These are phyloP conservation scores for Chionoecetes opilio DNA, from an alignment of 1,140 invertebrate genomes.

Conservation along the genomic window DNA sequence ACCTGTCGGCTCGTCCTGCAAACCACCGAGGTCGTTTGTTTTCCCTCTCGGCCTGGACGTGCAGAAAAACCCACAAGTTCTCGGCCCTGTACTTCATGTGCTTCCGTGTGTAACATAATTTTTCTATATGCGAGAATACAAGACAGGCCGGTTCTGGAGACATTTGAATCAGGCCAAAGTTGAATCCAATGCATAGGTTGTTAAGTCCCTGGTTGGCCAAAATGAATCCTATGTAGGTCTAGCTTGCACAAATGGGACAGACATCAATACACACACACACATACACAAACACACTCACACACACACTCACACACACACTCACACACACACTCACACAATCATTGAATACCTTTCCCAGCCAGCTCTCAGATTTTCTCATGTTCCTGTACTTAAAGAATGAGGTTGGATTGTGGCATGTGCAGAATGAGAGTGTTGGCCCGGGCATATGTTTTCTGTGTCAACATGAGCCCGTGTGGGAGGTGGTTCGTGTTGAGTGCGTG, in stretches of 20 bases:
- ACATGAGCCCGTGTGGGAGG: not conserved
- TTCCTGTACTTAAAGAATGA: not conserved
- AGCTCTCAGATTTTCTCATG: not conserved
- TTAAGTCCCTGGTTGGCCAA: not conserved
- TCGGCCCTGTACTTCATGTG: conserved; percentile 52
- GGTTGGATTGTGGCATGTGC: not conserved
- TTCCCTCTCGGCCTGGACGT: not conserved
- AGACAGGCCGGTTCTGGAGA: conserved; percentile 13
- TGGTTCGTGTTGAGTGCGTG: not conserved
- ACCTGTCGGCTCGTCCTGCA: not conserved
- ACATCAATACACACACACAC: conserved; percentile 38
- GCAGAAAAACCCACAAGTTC: not conserved
- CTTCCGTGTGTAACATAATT: conserved; percentile 66
- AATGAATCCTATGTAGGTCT: not conserved
- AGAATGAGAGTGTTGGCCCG: not conserved
- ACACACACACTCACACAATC: conserved; percentile 36
- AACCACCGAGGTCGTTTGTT: not conserved
- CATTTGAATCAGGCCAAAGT: not conserved
- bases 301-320: conserved; percentile 35
- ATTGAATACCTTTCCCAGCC: not conserved
- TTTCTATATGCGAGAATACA: conserved; percentile 35
- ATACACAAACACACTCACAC: conserved; percentile 62
- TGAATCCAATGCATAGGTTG: not conserved
- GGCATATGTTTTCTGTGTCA: not conserved
- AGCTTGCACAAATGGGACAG: not conserved